A percentile compares a stretch with the other conserved stretches of the same genome.
phyloP scores from a whole-genome alignment of 2,113 vertebrate genomes.

The Gallinago undulata region DNA sequence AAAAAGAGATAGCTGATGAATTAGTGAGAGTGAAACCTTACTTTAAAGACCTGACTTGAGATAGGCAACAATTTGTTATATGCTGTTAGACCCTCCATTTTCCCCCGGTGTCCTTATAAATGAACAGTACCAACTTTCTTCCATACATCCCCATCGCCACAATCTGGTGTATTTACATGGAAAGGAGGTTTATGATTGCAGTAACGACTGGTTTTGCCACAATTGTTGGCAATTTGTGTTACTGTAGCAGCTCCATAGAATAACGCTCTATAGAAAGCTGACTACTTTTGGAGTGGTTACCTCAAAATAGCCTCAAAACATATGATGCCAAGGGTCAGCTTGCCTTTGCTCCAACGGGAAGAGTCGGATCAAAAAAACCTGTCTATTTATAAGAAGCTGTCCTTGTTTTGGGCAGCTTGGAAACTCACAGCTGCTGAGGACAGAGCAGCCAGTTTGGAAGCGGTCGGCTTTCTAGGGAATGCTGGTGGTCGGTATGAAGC shows the following conservation, averaged over 20 bases:
- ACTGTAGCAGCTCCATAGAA: neutral
- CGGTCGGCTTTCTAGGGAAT: neutral
- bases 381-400: neutral
- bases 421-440: neutral
- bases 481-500: neutral
- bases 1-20: neutral
- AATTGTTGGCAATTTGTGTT: neutral
- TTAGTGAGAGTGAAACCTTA: neutral
- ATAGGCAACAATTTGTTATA: neutral
- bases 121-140: neutral
- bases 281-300: neutral
- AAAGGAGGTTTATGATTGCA: neutral
- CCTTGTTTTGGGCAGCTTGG: neutral
- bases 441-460: neutral
- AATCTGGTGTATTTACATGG: neutral
- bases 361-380: neutral
- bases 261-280: neutral
- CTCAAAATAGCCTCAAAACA: neutral
- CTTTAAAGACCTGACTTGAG: neutral
- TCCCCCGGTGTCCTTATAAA: neutral
- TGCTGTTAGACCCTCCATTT: neutral
- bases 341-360: neutral
- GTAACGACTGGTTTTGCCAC: neutral
- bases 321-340: neutral
- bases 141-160: neutral